Percentiles rank a stretch among this genome's conserved stretches.
Evolutionary conservation across 2,888 invertebrate genomes (phyloP).

Genomic region (Latrodectus hesperus): DNA sequence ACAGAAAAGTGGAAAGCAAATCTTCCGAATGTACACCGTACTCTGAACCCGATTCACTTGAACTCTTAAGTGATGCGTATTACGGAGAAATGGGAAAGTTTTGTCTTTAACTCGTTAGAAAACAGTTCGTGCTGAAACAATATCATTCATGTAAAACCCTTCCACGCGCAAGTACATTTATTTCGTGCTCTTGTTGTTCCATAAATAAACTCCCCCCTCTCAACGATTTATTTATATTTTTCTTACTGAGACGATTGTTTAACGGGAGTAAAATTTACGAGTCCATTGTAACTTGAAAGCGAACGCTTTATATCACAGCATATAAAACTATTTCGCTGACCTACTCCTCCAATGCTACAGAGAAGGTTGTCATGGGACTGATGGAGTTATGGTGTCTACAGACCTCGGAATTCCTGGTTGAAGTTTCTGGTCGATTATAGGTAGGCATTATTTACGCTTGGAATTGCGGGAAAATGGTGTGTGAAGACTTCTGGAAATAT

Average conservation of each 20-base stretch:
- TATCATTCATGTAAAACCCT: conserved; percentile 46
- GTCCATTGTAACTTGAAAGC: conserved; percentile 65
- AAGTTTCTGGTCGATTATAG: conserved; percentile 47
- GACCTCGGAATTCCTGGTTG: conserved; percentile 59
- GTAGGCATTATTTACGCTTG: conserved; percentile 64
- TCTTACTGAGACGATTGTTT: conserved; percentile 57
- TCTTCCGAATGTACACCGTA: conserved; percentile 15
- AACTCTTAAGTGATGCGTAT: conserved; percentile 23
- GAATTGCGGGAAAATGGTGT: conserved; percentile 59
- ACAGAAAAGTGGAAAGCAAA: neutral
- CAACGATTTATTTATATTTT: conserved; percentile 58
- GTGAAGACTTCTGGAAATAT: conserved; percentile 51
- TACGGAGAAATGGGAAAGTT: conserved; percentile 43
- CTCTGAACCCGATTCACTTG: conserved; percentile 24
- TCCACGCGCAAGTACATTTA: conserved; percentile 44
- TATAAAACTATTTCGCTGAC: conserved; percentile 55
- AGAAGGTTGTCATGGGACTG: conserved; percentile 65
- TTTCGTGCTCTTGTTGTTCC: conserved; percentile 62
- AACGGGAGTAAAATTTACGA: conserved; percentile 54
- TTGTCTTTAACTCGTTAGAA: conserved; percentile 46
- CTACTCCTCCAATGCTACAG: conserved; percentile 46
- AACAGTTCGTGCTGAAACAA: conserved; percentile 58
- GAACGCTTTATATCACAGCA: conserved; percentile 43
- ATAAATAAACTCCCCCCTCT: conserved; percentile 46
- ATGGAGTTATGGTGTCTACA: conserved; percentile 51